phyloP scores from a whole-genome alignment of 2,888 invertebrate species.

The Phengaris arion region DNA sequence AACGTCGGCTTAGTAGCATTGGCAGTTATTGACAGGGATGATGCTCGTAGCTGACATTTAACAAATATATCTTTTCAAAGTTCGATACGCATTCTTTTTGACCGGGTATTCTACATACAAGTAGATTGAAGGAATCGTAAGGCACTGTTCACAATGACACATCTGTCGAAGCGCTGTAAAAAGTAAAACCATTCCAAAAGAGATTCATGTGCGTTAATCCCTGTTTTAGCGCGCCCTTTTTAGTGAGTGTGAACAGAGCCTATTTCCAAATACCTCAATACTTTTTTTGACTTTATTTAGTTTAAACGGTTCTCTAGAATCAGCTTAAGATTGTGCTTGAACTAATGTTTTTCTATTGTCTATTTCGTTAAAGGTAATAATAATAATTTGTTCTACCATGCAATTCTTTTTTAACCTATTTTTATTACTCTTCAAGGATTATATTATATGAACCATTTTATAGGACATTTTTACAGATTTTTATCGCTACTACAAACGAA shows the following conservation, averaged over 20 bases:
- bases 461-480: neutral
- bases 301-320: neutral
- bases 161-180: neutral
- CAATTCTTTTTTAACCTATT: neutral
- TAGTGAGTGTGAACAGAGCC: neutral
- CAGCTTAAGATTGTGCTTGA: neutral
- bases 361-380: neutral
- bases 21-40: neutral
- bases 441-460: neutral
- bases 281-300: neutral
- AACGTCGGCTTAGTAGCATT: neutral
- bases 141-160: neutral
- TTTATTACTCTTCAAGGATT: neutral
- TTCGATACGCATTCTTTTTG: too few relatives aligned
- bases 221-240: neutral
- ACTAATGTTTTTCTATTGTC: too few relatives aligned
- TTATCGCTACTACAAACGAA: neutral
- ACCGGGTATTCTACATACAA: too few relatives aligned
- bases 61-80: too few relatives aligned
- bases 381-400: neutral
- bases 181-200: slow-evolving; percentile 1
- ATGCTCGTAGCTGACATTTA: neutral
- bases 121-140: neutral
- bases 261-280: neutral
- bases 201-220: slow-evolving; percentile 6